Conservation (phyloP, 2,113 vertebrate genomes). For the Gallinago jamesoni region DNA sequence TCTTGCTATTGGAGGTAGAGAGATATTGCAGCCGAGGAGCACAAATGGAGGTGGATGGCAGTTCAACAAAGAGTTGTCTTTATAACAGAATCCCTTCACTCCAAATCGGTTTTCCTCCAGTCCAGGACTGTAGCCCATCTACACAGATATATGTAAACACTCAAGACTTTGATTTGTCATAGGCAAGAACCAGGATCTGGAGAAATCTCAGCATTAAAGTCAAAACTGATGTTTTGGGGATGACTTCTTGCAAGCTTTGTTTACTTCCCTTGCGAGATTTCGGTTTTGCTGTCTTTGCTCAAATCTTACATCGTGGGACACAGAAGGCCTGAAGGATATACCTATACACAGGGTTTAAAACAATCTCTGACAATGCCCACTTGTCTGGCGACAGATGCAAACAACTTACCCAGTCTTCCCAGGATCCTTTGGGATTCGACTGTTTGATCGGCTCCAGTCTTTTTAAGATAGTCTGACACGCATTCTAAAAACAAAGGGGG, state of each 20-base stretch:
- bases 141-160: not conserved
- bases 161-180: not conserved
- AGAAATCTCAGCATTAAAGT: not conserved
- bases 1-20: not conserved
- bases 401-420: slow-evolving; percentile 91
- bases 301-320: not conserved
- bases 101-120: not conserved
- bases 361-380: not conserved
- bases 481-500: slow-evolving; percentile 73
- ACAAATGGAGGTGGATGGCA: not conserved
- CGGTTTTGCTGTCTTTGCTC: not conserved
- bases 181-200: not conserved
- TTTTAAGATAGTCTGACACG: slow-evolving; percentile 83
- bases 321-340: not conserved
- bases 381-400: not conserved
- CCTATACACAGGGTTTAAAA: not conserved
- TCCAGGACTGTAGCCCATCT: not conserved
- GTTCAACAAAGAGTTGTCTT: not conserved
- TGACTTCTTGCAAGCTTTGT: not conserved
- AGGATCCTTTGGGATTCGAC: slow-evolving; percentile 83
- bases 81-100: not conserved
- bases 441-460: slow-evolving; percentile 86
- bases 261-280: not conserved
- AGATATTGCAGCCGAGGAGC: not conserved
- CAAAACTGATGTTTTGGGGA: not conserved